phyloP scores from a whole-genome alignment of 1,140 invertebrate species.

The Nylanderia fulva region DNA sequence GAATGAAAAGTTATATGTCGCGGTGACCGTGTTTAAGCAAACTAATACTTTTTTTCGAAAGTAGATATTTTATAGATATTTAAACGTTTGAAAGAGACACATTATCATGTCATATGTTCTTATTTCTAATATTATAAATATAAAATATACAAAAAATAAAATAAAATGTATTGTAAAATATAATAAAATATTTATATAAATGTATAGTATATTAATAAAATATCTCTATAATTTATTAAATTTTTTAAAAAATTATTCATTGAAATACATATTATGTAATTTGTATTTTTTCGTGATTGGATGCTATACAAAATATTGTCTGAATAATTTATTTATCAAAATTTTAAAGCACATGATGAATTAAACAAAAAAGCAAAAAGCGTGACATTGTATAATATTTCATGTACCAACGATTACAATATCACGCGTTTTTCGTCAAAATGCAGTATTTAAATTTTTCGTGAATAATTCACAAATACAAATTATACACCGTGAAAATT shows the following conservation, averaged over 20 bases:
- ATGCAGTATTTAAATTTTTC: not conserved
- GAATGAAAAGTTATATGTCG: conserved; percentile 15
- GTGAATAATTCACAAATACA: conserved; percentile 15
- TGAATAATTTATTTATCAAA: too few species aligned
- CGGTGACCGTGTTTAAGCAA: not conserved
- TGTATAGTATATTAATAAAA: not conserved
- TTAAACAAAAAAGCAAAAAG: not conserved
- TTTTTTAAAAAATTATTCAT: not conserved
- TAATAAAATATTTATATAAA: not conserved
- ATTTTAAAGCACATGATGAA: not conserved
- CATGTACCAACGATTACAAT: not conserved
- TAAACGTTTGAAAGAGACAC: not conserved
- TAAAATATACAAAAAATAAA: not conserved
- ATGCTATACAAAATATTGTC: too few species aligned
- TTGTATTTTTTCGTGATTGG: too few species aligned
- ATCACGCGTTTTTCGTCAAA: conserved; percentile 8
- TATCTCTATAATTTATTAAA: not conserved
- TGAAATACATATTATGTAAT: too few species aligned
- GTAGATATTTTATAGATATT: not conserved
- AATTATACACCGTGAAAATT: not conserved
- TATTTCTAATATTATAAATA: not conserved
- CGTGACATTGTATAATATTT: not conserved
- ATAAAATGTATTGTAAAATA: too few species aligned
- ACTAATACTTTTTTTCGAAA: not conserved
- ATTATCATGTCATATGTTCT: not conserved